phyloP scores from a whole-genome alignment of 2,888 invertebrate genomes.

The Nasonia oneida region DNA sequence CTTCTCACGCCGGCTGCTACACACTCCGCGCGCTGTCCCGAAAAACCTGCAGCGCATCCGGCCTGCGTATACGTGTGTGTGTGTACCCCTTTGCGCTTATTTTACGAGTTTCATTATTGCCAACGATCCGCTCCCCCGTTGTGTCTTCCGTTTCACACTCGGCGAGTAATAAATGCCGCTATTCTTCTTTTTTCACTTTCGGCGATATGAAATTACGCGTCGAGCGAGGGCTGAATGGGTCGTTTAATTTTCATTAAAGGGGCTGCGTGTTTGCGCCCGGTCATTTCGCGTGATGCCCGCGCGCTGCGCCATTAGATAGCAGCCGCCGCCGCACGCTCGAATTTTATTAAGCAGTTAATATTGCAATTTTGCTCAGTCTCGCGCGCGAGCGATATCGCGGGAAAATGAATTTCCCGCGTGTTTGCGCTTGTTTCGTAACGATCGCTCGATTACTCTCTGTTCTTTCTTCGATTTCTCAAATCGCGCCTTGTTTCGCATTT shows the following conservation, averaged over 20 bases:
- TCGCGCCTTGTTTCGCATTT: constrained; percentile 21
- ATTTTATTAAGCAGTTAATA: constrained; percentile 56
- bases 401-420: constrained; percentile 7
- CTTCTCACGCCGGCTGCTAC: not conserved
- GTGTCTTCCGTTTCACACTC: constrained; percentile 18
- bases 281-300: constrained; percentile 41
- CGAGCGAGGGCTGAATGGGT: constrained; percentile 30
- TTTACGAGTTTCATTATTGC: constrained; percentile 62
- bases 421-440: not conserved
- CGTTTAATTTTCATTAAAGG: constrained; percentile 61
- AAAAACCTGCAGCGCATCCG: not conserved
- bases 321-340: constrained; percentile 11
- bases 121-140: constrained; percentile 30
- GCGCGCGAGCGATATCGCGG: not conserved
- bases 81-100: constrained; percentile 18
- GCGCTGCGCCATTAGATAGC: not conserved
- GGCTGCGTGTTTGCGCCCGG: constrained; percentile 16
- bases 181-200: not conserved
- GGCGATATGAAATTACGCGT: constrained; percentile 58
- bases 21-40: not conserved
- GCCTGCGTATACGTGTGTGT: not conserved
- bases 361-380: constrained; percentile 31
- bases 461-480: not conserved
- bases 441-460: not conserved
- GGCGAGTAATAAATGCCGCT: constrained; percentile 40